Evolutionary conservation across 2,888 invertebrate genomes (phyloP).

Genomic region (Rhaphigaster nebulosa): DNA sequence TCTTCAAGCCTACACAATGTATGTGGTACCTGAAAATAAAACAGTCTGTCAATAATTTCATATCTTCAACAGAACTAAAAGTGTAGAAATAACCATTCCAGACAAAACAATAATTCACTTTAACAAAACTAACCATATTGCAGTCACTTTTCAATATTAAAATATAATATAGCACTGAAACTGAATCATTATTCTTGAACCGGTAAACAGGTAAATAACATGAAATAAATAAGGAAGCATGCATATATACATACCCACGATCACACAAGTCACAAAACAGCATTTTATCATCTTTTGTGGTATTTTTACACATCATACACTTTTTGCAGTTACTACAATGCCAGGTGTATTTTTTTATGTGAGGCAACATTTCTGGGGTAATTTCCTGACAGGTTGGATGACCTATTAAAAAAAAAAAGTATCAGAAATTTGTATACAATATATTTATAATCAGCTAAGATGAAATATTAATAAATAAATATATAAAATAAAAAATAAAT

Average conservation of each 20-base stretch:
- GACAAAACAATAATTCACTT: too few relatives aligned
- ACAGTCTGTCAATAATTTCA: slow-evolving; percentile 31
- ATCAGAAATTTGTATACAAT: neutral
- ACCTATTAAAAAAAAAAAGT: slow-evolving; percentile 58
- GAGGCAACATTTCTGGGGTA: slow-evolving; percentile 84
- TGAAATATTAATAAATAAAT: neutral
- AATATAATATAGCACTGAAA: too few relatives aligned
- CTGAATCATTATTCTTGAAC: too few relatives aligned
- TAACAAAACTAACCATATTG: too few relatives aligned
- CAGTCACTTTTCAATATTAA: too few relatives aligned
- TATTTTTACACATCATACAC: slow-evolving; percentile 86
- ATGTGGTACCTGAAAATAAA: slow-evolving; percentile 78
- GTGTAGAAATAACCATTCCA: too few relatives aligned
- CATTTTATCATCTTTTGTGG: slow-evolving; percentile 87
- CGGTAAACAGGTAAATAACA: neutral
- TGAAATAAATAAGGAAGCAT: neutral
- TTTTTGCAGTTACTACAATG: slow-evolving; percentile 94
- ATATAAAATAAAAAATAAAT: neutral
- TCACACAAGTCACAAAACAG: slow-evolving; percentile 95
- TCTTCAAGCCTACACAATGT: slow-evolving; percentile 86
- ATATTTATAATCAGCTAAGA: neutral
- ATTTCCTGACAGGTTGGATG: slow-evolving; percentile 92
- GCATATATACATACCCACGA: slow-evolving; percentile 74
- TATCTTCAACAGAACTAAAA: neutral
- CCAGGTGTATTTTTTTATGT: slow-evolving; percentile 90